Evolutionary conservation across 23 tunicate species (phyloP), one percentile per base, ranked within the genome.

Genomic region (Styela plicata): DNA sequence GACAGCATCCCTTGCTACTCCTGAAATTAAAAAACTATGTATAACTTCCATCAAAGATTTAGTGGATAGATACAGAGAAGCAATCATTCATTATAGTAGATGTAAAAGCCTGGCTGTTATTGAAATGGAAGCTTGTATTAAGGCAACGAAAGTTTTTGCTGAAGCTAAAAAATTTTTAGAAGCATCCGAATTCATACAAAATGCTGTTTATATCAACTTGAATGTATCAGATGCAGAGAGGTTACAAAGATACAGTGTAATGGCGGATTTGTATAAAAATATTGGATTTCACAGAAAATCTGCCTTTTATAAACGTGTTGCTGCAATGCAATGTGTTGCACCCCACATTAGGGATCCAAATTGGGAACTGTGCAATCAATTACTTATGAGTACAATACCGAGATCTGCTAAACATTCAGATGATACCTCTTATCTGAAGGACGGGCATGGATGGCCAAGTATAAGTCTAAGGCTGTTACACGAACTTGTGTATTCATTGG

Each of bases 271-370:
- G 65, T 96, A 96, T 68, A 84, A 80, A 1, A 79, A 80, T 20
- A 96, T 96, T 13, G 83, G 87, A n/a, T 88, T 96, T 37, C 83
- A 91, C 61, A 81, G 99, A 21, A 96, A 96, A 62, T 89, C 92
- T 5, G 83, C 96, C 1, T 96, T 96, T 71, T 96, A 96, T 65
- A 83, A 85, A 67, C 74, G 99, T 3, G 97, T 96, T 21, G 99
- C 99, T 23, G 99, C 99, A n/a, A 96, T 96, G 99, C 96, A 96
- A 65, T 96, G 99, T 69, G 99, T 96, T 17, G 83, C 99, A 25
- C 90, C 86, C 21, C 87, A 94, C 44, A 80, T 90, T 5, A 36
- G 83, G 0, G 64, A 79, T 25, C 91, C 97, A 18, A 79, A 87
- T 74, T 91, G 97, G 97, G 44, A 71, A 31, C 85, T 91, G 85